A percentile compares a stretch with the other conserved stretches of the same genome.
Conservation (phyloP, 2,888 invertebrate species). For the Folsomia manolachei region DNA sequence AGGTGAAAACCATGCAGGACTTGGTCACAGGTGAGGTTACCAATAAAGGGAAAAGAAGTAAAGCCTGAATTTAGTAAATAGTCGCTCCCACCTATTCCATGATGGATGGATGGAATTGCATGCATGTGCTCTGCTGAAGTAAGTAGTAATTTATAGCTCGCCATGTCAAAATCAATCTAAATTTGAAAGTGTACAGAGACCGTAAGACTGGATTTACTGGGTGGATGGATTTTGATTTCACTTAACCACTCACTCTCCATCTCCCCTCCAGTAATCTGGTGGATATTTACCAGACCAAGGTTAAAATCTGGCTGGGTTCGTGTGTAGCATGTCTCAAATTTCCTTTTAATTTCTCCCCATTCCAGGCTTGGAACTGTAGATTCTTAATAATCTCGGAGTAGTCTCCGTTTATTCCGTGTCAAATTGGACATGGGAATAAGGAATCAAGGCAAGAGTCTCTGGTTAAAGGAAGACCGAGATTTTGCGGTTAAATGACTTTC, state of each 20-base stretch:
- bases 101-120: neutral
- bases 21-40: too few species aligned
- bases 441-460: too few species aligned
- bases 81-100: too few species aligned
- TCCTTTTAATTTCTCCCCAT: neutral
- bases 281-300: neutral
- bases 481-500: too few species aligned
- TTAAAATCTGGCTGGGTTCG: neutral
- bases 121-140: neutral
- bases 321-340: neutral
- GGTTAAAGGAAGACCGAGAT: too few species aligned
- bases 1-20: too few species aligned
- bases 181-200: slow-evolving; percentile 7
- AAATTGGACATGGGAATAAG: too few species aligned
- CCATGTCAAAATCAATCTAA: slow-evolving; percentile 18
- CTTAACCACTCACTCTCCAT: neutral
- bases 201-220: neutral
- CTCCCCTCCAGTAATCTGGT: neutral
- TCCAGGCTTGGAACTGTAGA: too few species aligned
- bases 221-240: neutral
- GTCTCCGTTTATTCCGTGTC: too few species aligned
- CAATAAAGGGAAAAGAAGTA: too few species aligned
- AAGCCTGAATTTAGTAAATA: too few species aligned
- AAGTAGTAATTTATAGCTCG: neutral
- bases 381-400: too few species aligned